Base-by-base conservation (phyloP, 2,888 invertebrate species). In the Andricus quercusramuli region DNA sequence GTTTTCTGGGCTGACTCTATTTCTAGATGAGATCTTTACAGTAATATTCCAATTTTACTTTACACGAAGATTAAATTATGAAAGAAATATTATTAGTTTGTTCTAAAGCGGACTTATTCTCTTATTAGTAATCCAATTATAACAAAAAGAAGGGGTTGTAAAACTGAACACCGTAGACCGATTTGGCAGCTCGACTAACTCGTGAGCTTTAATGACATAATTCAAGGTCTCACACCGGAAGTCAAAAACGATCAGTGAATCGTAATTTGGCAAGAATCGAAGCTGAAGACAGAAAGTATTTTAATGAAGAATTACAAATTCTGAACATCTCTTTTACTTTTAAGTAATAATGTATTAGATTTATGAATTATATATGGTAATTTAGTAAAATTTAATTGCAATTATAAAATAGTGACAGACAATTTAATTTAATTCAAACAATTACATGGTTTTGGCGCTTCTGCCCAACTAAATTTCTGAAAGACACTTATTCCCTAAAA, bases 181-280 rank as follows among this genome's bases (percentile, higher is more conserved):
- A 68, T 15, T 68, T 68, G 68, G 68, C 68, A 68, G 15, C 44
- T 25, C 44, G 22, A 68, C 25, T 68, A 15, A 13, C 37, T 67
- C 67, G 32, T 41, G 67, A 22, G 67, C 68, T 68, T 44, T 44
- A 68, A 44, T 68, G 44, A 68, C 68, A 68, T 68, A 68, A 68
- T 68, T 68, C 68, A 68, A 68, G 68, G 68, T 68, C 44, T 62
- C 44, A 44, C 15, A 22, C 68, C 44, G 68, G 68, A 68, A 68
- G 44, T 68, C n/a, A 68, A 41, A 68, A 44, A 68, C 44, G 20
- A 68, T 44, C 22, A 47, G 15, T 44, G 25, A 44, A 22, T 68
- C 44, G 68, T 47, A 68, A 68, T 41, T 68, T 68, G 44, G 25
- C 68, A 68, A 44, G 15, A 44, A 25, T 25, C 22, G 22, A 22